These are phyloP conservation scores for Porites rus DNA, from an alignment of 92 coral and sea anemone genomes.

Conservation along the genomic window DNA sequence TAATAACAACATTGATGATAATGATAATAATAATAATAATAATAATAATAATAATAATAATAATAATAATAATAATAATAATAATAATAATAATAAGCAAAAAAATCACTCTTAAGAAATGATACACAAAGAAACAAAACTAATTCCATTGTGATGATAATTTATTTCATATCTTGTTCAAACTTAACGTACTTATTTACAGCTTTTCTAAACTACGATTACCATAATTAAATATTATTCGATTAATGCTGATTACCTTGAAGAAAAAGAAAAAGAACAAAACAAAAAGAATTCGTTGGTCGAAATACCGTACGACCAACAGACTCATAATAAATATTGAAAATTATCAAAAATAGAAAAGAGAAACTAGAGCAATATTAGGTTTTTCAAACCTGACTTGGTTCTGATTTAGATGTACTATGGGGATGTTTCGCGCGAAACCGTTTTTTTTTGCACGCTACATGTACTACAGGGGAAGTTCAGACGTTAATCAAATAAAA, in stretches of 20 bases:
- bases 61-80: no score
- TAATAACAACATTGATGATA: no score
- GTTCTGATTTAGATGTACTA: no score
- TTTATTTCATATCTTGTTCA: conserved; percentile 30
- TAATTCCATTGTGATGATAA: conserved; percentile 14
- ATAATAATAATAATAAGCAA: no score
- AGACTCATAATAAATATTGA: neutral
- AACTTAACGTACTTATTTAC: conserved; percentile 9
- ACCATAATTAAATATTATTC: conserved; percentile 13
- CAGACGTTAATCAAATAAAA: no score
- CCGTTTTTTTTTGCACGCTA: no score
- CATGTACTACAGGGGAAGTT: no score
- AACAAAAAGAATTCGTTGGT: neutral
- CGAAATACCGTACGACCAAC: neutral
- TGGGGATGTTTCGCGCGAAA: no score
- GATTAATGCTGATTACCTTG: neutral
- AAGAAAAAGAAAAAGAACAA: neutral
- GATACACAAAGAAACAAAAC: neutral
- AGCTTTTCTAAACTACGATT: neutral
- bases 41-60: no score
- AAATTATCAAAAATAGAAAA: neutral
- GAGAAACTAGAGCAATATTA: no score
- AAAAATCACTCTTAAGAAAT: neutral
- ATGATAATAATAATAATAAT: no score
- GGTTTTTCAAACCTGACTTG: no score